Conservation (phyloP, 2,888 invertebrate species). For the Boloria euphrosyne region DNA sequence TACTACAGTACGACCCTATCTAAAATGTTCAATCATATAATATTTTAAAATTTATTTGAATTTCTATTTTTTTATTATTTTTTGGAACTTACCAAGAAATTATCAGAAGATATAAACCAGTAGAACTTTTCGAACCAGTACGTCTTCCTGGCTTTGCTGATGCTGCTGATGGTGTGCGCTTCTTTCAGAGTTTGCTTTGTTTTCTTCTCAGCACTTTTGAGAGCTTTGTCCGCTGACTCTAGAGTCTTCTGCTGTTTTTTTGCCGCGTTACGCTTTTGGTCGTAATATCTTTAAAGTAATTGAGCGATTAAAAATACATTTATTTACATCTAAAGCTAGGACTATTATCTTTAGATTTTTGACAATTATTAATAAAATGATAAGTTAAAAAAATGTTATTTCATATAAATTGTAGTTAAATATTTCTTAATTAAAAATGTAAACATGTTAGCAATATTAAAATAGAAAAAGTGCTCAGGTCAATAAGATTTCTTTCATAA, state of each 20-base stretch:
- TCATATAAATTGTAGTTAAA: too few species aligned
- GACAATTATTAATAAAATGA: too few species aligned
- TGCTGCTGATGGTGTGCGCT: constrained; percentile 94
- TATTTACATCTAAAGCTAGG: too few species aligned
- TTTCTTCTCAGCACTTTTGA: constrained; percentile 97
- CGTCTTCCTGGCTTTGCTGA: constrained; percentile 95
- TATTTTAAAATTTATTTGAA: too few species aligned
- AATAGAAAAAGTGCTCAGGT: too few species aligned
- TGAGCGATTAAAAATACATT: background rate
- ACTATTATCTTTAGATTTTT: too few species aligned
- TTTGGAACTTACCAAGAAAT: constrained; percentile 84
- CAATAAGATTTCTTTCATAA: too few species aligned
- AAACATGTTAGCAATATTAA: background rate
- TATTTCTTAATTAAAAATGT: background rate
- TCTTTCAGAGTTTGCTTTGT: constrained; percentile 97
- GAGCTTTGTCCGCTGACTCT: constrained; percentile 95
- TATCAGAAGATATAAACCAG: constrained; percentile 99
- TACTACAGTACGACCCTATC: too few species aligned
- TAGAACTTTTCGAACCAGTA: constrained; percentile 99
- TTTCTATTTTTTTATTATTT: background rate
- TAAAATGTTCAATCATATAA: too few species aligned
- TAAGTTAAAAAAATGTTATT: too few species aligned
- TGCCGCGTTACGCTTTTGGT: constrained; percentile 93
- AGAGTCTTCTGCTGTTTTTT: constrained; percentile 98
- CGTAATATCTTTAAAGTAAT: constrained; percentile 87